Base-by-base conservation (phyloP, 2,113 vertebrate species). In the Tretioscincus oriximinensis region DNA sequence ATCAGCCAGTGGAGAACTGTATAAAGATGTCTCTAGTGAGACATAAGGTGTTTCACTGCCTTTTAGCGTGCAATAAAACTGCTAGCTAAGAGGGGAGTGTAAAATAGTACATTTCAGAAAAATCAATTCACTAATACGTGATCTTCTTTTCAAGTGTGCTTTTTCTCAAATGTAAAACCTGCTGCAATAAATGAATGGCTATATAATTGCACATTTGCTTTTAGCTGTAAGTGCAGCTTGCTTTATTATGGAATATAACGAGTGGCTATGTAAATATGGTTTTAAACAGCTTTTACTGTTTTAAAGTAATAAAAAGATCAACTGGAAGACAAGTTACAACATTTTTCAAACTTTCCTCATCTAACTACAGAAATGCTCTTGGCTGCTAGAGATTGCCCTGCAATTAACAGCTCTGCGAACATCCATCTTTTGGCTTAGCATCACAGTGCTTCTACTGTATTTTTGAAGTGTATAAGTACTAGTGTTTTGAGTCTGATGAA, bases 251-350 rank as follows among this genome's bases (percentile, higher is more conserved):
- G 76, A 86, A 87, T 82, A 85, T 61, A 81, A 82, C 67, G 82
- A 64, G 64, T 73, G 80, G 66, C 61, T 86, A 89, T 73, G 64
- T 28, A 86, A 85, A 90, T 83, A 87, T 10, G 2, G 29, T 78
- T 87, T 79, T 86, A 91, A 85, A 83, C 82, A 84, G 4, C 67
- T 92, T 92, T 91, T 89, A 84, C 78, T 85, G 66, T 83, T 80
- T 80, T 81, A 77, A 78, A 84, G 2, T 70, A 24, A 49, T 81
- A 80, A 87, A 73, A 82, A 76, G 35, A 75, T 79, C 81, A 69
- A 83, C 54, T 72, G 76, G 41, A 73, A 66, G 74, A 64, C 67
- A 83, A 28, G 54, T 69, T 73, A 80, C 31, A 79, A 63, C 26
- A 54, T 77, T 90, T 82, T 81, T 84, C 58, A 87, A 89, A 89